Conservation (phyloP, 2,113 vertebrate genomes). For the Melanerpes aurifrons region DNA sequence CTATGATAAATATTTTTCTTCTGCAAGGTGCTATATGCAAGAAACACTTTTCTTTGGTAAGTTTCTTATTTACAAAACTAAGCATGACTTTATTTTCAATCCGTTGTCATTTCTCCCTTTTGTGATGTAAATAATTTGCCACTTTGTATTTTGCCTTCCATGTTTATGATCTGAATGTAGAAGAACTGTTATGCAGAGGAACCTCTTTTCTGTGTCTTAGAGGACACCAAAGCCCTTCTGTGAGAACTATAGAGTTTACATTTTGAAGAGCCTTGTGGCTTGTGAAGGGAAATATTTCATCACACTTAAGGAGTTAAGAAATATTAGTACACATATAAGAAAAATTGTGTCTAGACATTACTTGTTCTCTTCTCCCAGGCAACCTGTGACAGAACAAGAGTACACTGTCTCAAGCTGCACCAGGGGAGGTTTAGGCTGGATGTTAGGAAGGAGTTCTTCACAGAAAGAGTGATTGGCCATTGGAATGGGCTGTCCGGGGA, state of each 20-base stretch:
- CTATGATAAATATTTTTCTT: background rate
- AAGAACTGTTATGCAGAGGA: background rate
- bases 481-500: too few species aligned
- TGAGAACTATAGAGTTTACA: background rate
- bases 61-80: background rate
- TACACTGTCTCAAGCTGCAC: too few species aligned
- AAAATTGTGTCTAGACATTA: background rate
- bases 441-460: too few species aligned
- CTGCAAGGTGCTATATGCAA: background rate
- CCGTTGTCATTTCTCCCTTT: background rate
- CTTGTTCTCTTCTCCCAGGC: too few species aligned
- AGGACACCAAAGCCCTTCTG: background rate
- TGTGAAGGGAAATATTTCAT: background rate
- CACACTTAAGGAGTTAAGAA: background rate
- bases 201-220: background rate
- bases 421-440: too few species aligned
- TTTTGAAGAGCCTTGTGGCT: background rate
- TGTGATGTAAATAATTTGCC: background rate
- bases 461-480: too few species aligned
- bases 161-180: background rate
- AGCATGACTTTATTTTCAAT: background rate
- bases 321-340: background rate
- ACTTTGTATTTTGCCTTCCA: background rate
- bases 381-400: too few species aligned
- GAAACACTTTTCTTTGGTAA: background rate